A percentile compares a stretch with the other conserved stretches of the same genome.
Conservation (phyloP, 2,797 vertebrate genomes). For the Coilia nasus region DNA sequence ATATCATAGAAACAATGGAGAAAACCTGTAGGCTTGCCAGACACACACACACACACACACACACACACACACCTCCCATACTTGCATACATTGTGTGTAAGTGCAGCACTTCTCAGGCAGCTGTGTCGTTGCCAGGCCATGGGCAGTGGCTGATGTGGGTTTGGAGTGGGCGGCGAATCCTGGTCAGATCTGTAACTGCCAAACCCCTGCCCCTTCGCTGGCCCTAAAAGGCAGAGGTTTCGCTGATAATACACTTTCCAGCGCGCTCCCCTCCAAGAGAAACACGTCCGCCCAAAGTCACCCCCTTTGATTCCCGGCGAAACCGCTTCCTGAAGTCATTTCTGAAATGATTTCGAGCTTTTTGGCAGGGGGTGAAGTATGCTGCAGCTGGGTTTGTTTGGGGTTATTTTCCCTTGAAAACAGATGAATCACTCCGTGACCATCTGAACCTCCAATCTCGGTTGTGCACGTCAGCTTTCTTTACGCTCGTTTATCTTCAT, state of each 20-base stretch:
- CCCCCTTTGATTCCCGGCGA: conserved; percentile 14
- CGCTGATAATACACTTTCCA: conserved; percentile 22
- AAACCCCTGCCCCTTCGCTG: neutral
- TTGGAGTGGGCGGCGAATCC: conserved; percentile 8
- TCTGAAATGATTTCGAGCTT: neutral
- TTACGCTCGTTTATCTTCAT: too few species aligned
- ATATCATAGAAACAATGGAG: neutral
- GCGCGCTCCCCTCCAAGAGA: neutral
- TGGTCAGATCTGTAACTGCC: conserved; percentile 5
- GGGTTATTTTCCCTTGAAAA: conserved; percentile 13
- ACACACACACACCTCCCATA: neutral
- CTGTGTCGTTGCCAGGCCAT: neutral
- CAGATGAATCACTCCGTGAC: neutral
- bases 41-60: neutral
- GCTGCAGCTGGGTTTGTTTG: conserved; percentile 9
- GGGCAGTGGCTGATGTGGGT: neutral
- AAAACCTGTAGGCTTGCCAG: neutral
- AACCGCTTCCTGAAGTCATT: conserved; percentile 15
- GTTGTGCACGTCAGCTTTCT: neutral
- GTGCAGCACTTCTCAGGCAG: too few species aligned
- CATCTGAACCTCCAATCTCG: neutral
- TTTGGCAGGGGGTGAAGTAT: neutral
- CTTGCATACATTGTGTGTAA: too few species aligned
- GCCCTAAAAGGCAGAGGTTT: neutral
- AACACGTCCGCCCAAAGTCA: conserved; percentile 1